Percentiles rank a stretch among this genome's conserved stretches.
phyloP scores from a whole-genome alignment of 2,113 vertebrate species.

The Spheniscus mendiculus region DNA sequence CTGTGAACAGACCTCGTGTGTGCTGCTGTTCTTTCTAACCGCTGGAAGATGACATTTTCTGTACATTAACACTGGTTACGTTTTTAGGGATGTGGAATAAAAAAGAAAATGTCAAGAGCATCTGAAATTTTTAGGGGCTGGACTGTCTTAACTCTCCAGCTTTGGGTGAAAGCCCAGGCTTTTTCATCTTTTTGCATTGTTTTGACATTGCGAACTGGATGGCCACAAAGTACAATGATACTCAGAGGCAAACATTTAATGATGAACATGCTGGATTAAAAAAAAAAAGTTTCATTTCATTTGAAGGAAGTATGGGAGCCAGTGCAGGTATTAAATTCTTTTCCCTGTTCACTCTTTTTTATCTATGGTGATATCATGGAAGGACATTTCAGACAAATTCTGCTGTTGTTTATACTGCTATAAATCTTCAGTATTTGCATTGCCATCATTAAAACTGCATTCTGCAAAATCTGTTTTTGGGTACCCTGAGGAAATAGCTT shows the following conservation, averaged over 20 bases:
- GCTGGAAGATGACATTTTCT: background rate
- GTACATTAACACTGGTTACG: rapidly evolving
- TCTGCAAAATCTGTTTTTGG: background rate
- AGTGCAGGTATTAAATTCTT: background rate
- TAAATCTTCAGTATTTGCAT: background rate
- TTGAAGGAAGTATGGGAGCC: background rate
- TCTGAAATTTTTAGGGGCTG: background rate
- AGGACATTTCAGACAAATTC: background rate
- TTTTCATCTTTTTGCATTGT: background rate
- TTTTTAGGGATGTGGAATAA: background rate
- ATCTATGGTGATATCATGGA: background rate
- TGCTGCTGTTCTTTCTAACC: background rate
- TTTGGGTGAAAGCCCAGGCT: background rate
- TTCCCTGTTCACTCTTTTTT: background rate
- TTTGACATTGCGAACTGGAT: background rate
- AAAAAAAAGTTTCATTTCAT: background rate
- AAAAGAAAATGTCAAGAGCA: background rate
- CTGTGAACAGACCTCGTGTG: background rate
- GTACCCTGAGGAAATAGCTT: background rate
- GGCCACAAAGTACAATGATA: background rate
- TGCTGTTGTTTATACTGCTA: background rate
- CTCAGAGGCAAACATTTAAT: background rate
- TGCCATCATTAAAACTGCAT: background rate
- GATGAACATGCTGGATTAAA: background rate
- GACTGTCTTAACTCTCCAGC: background rate